Evolutionary conservation across 2,888 invertebrate species (phyloP).

Genomic region (Spisula solida): DNA sequence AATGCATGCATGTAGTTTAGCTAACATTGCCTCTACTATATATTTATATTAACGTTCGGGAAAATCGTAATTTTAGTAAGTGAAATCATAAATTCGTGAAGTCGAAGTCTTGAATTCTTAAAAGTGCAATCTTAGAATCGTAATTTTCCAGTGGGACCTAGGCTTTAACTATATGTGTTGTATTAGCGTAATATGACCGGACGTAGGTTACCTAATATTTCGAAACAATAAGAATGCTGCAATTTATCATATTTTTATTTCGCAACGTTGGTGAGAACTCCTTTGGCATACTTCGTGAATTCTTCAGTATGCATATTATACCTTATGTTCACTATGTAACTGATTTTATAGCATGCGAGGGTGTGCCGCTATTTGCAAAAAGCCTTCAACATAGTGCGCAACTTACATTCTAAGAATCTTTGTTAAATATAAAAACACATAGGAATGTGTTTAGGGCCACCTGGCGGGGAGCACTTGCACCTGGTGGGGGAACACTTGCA

Average conservation of each 20-base stretch:
- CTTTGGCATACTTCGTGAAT: not conserved
- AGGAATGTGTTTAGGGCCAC: not conserved
- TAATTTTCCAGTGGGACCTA: too few species aligned
- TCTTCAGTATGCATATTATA: not conserved
- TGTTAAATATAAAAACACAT: not conserved
- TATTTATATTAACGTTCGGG: too few species aligned
- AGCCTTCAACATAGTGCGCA: not conserved
- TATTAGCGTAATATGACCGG: too few species aligned
- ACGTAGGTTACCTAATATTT: too few species aligned
- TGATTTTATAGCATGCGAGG: not conserved
- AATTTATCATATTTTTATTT: not conserved
- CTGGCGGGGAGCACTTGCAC: conserved; percentile 2
- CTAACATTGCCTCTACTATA: too few species aligned
- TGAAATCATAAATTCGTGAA: too few species aligned
- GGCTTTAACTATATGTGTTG: too few species aligned
- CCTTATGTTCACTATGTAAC: not conserved
- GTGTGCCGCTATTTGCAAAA: not conserved
- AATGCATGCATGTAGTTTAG: too few species aligned
- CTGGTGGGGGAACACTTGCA: not conserved
- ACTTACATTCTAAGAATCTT: not conserved
- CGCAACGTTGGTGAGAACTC: not conserved
- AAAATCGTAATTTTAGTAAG: too few species aligned
- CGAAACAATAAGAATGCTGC: not conserved
- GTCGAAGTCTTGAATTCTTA: too few species aligned
- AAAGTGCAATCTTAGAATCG: too few species aligned